Base-by-base conservation (phyloP, 2,888 invertebrate species). In the Apamea crenata region DNA sequence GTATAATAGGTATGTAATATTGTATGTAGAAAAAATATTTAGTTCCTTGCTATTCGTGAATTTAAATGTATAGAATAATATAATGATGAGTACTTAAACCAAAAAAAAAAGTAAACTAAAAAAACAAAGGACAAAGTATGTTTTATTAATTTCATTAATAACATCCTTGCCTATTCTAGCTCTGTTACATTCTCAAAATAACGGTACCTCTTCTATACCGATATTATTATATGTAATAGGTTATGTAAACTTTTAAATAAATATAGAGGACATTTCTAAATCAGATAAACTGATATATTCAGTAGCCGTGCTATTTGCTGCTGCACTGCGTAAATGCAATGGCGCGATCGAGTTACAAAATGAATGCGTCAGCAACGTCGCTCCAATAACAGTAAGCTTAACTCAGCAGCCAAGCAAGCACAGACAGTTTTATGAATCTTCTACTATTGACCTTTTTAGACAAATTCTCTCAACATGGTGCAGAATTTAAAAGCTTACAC, bases 321-420 rank as follows among this genome's bases (percentile, higher is more conserved):
- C 68, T 65, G 71, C 67, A 75, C 36, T 74, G 65, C 44, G 66
- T 78, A 73, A 86, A 86, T 29, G 67, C 65, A 69, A 77, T 72
- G 29, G 40, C n/a, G 32, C 16, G 59, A 76, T 81, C 63, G 32
- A 66, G 25, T 83, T 72, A 76, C 77, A 56, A 77, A 85, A 72
- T 44, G 50, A 56, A 70, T 66, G 65, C 74, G 61, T 83, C 79
- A 77, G 87, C 79, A 32, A 29, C 7, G 40, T 72, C 21, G 61
- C 61, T 59, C 47, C 68, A 69, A 78, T 76, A 86, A 67, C 77
- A 72, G 25, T 82, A 63, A 82, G 44, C 74, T 77, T 71, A 66
- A 53, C 44, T 74, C 59, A 74, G 83, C 63, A 73, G 63, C 21
- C 67, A 76, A 44, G 63, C n/a, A 78, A 77, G 29, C 67, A 65